Percentiles rank a stretch among this genome's conserved stretches.
phyloP scores from a whole-genome alignment of 2,113 vertebrate species.

The Brachyhypopomus occidentalis region DNA sequence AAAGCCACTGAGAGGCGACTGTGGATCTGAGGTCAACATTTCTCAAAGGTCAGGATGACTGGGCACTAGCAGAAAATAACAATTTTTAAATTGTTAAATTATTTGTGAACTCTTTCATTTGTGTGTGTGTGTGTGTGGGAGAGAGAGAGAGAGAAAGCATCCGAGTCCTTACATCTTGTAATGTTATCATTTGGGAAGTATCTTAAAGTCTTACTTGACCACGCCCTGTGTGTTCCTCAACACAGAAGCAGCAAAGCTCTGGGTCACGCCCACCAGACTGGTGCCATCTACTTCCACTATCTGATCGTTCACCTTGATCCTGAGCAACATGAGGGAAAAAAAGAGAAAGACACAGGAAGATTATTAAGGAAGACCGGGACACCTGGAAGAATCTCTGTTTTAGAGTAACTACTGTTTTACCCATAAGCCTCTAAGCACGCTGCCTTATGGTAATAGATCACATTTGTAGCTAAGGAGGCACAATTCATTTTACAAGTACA shows the following conservation, averaged over 20 bases:
- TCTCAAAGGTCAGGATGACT: neutral
- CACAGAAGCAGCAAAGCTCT: constrained; percentile 98
- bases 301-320: constrained; percentile 98
- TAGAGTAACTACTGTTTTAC: too few species aligned
- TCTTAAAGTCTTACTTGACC: constrained; percentile 80
- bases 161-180: too few species aligned
- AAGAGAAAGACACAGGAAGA: neutral
- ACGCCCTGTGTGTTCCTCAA: constrained; percentile 95
- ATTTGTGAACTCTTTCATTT: neutral
- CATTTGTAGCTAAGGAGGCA: neutral
- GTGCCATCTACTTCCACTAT: constrained; percentile 97
- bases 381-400: too few species aligned
- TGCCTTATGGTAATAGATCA: neutral
- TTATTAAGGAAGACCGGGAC: too few species aligned
- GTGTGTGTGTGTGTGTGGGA: neutral
- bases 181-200: neutral
- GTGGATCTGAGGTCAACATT: neutral
- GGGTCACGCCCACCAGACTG: constrained; percentile 96
- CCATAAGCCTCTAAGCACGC: too few species aligned
- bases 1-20: neutral
- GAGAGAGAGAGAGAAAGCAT: too few species aligned
- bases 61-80: neutral
- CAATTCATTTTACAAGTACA: constrained; percentile 4
- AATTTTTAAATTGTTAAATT: constrained; percentile 25
- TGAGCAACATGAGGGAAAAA: constrained; percentile 59